Base-by-base conservation (phyloP, 2,113 vertebrate species). In the Serinus canaria region DNA sequence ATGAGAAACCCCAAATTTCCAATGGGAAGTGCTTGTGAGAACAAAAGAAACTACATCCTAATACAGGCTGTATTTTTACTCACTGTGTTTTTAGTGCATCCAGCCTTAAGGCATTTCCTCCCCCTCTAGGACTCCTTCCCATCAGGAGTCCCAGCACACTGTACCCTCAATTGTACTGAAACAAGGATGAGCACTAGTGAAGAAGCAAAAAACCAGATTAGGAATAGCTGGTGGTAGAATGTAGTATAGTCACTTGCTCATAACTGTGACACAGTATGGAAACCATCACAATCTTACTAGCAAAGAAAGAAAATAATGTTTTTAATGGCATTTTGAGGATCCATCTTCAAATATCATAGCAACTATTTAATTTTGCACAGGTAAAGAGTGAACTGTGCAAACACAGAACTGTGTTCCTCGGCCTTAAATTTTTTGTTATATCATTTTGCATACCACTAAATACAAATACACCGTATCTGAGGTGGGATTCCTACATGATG, bases 61-160 rank as follows among this genome's bases (percentile, higher is more conserved):
- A 55, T 27, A 49, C 6, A 69, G 11, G 10, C 6, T 53, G 3
- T 44, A 30, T 59, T 79, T 90, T 73, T 4, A 49, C 37, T 55
- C 0, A 0, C 9, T 55, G 17, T 1, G 0, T 8, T 70, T 89
- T 55, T 52, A 63, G 19, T 16, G 25, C 16, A 58, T 55, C 44
- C 19, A 22, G 28, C 33, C 46, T 79, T 52, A 41, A 20, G 37
- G 24, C 17, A 15, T 30, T 72, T 82, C 6, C n/a, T 82, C 20
- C 21, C 19, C 11, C 24, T 50, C 27, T 23, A 47, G 37, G 33
- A 68, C 22, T 78, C 27, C 28, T 68, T 73, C 46, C 19, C 28
- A 87, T 19, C 21, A 41, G 33, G 44, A 75, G 30, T 19, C 43
- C 35, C 78, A 91, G 49, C 20, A 35, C 7, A 9, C 31, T 3